A percentile compares a stretch with the other conserved stretches of the same genome.
These are phyloP conservation scores for Plebejus melissa DNA, from an alignment of 2,888 invertebrate genomes.

Conservation along the genomic window DNA sequence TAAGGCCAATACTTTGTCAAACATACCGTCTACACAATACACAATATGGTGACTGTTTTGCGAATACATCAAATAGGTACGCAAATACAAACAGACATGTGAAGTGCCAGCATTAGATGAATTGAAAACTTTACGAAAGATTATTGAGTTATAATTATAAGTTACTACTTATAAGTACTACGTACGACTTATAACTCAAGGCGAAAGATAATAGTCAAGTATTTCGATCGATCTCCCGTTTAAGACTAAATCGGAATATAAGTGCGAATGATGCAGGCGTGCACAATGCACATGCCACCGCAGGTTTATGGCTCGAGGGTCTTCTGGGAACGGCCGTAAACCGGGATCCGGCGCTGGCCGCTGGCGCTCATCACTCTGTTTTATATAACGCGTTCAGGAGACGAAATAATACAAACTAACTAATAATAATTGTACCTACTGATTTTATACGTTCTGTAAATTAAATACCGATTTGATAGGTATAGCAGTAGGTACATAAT, in stretches of 20 bases:
- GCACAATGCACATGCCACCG: conserved; percentile 68
- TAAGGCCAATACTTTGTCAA: too few species aligned
- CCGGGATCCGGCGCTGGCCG: conserved; percentile 55
- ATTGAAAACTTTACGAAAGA: too few species aligned
- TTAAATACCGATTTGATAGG: too few species aligned
- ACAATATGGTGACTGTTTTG: too few species aligned
- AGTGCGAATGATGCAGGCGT: conserved; percentile 24
- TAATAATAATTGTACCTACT: not conserved
- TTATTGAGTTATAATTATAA: too few species aligned
- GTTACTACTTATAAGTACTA: too few species aligned
- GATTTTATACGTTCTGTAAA: not conserved
- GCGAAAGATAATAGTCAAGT: not conserved
- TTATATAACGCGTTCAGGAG: conserved; percentile 5
- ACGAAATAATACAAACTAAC: not conserved
- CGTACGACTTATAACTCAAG: too few species aligned
- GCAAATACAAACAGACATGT: too few species aligned
- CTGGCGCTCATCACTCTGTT: conserved; percentile 40
- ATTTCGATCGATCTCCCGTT: not conserved
- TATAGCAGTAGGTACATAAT: too few species aligned
- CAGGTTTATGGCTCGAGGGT: conserved; percentile 65
- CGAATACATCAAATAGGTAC: too few species aligned
- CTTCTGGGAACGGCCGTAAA: conserved; percentile 70
- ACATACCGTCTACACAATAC: too few species aligned
- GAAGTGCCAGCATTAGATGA: too few species aligned
- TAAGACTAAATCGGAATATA: not conserved